Conservation (phyloP, 2,888 invertebrate genomes). For the Iphiclides podalirius region DNA sequence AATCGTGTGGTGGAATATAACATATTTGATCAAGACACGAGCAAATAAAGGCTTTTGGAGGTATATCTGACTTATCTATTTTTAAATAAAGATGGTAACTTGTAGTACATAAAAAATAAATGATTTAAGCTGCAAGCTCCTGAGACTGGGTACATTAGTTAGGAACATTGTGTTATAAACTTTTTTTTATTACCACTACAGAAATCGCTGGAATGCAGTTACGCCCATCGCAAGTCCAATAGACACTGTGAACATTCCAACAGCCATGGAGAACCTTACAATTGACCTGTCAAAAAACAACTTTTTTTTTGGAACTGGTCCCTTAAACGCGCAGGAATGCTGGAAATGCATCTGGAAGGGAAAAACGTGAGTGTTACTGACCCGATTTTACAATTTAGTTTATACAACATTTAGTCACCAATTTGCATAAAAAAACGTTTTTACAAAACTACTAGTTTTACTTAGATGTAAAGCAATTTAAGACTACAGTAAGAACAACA, state of each 20-base stretch:
- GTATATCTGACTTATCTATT: constrained; percentile 36
- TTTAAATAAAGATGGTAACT: no score
- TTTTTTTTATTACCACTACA: no score
- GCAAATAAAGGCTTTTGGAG: constrained; percentile 44
- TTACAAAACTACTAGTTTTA: no score
- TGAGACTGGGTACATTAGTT: no score
- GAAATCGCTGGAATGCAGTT: constrained; percentile 53
- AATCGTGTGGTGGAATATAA: constrained; percentile 81
- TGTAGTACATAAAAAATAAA: no score
- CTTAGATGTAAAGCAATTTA: no score
- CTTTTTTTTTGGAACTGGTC: constrained; percentile 57
- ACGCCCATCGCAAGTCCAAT: constrained; percentile 56
- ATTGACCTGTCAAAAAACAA: constrained; percentile 37
- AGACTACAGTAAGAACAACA: no score
- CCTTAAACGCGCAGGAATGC: constrained; percentile 44
- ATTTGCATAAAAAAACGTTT: no score
- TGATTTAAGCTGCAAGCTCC: no score
- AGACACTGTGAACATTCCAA: constrained; percentile 31
- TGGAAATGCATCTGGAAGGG: constrained; percentile 69
- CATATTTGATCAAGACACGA: constrained; percentile 48
- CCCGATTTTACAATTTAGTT: not conserved
- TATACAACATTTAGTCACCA: no score
- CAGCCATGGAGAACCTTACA: constrained; percentile 31
- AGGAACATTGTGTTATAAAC: no score
- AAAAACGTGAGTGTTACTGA: constrained; percentile 57